Percentiles rank a stretch among this genome's conserved stretches.
These are phyloP conservation scores for Microtus ochrogaster DNA, from an alignment of 2,113 vertebrate species.

Conservation along the genomic window DNA sequence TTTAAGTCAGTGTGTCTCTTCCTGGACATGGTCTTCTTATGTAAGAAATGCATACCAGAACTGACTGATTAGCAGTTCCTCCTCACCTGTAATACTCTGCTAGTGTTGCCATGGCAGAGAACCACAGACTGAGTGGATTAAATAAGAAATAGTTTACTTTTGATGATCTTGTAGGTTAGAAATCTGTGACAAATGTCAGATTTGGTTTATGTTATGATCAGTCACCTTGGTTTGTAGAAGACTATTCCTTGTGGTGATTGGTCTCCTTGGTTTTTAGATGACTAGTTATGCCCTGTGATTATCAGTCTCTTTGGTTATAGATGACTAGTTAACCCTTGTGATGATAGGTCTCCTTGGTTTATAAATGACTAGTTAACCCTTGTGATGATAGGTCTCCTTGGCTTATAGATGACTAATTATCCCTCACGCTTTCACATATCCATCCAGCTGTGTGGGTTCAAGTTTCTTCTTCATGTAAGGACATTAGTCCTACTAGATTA, in stretches of 20 bases:
- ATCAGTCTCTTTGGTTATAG: background rate
- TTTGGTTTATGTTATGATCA: constrained; percentile 1
- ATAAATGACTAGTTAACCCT: background rate
- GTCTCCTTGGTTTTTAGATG: background rate
- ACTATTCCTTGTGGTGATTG: background rate
- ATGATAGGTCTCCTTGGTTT: too few species aligned
- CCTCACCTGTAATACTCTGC: background rate
- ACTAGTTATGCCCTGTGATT: too few species aligned
- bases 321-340: background rate
- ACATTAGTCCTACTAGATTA: background rate
- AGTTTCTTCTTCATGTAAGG: constrained; percentile 12
- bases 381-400: background rate
- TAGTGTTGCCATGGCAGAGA: background rate
- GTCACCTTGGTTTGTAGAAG: background rate
- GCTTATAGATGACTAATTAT: background rate
- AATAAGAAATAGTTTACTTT: constrained; percentile 9
- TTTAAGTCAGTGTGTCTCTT: background rate
- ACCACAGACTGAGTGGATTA: background rate
- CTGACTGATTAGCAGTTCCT: background rate
- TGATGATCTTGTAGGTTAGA: background rate
- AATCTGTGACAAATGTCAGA: background rate
- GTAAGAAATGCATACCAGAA: background rate
- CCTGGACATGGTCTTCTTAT: background rate
- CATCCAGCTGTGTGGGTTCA: background rate
- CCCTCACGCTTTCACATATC: background rate